Base-by-base conservation (phyloP, 64 coral and sea anemone genomes). In the Platygyra sinensis region DNA sequence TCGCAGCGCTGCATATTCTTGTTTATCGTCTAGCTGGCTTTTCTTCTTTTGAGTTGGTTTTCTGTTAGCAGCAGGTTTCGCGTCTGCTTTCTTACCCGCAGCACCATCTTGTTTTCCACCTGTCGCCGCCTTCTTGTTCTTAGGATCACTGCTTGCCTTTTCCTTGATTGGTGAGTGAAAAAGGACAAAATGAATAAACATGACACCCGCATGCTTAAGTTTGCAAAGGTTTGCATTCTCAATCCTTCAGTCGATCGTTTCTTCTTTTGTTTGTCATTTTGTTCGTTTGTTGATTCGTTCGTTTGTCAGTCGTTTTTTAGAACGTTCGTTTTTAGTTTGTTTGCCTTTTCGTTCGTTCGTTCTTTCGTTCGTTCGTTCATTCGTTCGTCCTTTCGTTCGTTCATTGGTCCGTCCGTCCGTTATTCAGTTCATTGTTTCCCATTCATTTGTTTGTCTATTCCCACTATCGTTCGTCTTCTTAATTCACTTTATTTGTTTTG, bases 1-100 rank as follows among this genome's bases (percentile, higher is more conserved):
- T 49, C 81, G 81, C 27, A 85, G 81, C 11, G 65, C 81, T 0
- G 81, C 24, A 39, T 85, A 85, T 16, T 85, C 81, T n/a, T 49
- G 38, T 17, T 85, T 85, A 22, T 85, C 81, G 36, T 71, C 81
- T 72, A 71, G 62, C 39, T 46, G 62, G 1, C 10, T 71, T 85
- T 71, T 85, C 38, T 72, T 85, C 12, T 24, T 1, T 29, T 69
- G 38, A 4, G 81, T 14, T 15, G 62, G 8, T 5, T 50, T 85
- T 15, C 51, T 85, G 63, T 72, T 85, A 28, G 12, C 62, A 83
- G 60, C 19, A 16, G 81, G 36, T 85, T 72, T 81, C 8, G 55
- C 15, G 79, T 31, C 28, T 5, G 79, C 18, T 63, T 81, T 85
- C 14, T 52, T 85, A 51, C 22, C 22, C 27, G 22, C 62, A 24